Conservation (phyloP, 2,888 invertebrate species). For the Theodoxus fluviatilis region DNA sequence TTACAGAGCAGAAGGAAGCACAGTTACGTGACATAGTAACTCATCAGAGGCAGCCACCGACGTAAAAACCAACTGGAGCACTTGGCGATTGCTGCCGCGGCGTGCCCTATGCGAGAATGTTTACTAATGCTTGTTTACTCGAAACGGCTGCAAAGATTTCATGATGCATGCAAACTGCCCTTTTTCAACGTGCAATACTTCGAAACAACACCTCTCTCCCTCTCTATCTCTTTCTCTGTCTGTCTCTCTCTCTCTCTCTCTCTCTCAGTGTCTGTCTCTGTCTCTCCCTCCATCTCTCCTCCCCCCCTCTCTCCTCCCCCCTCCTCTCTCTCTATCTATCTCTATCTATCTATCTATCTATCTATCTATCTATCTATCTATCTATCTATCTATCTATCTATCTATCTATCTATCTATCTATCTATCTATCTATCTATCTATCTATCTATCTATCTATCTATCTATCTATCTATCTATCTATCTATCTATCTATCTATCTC, state of each 20-base stretch:
- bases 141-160: no score
- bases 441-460: not conserved
- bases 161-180: no score
- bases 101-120: no score
- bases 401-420: constrained; percentile 5
- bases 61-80: no score
- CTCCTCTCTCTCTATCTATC: constrained; percentile 5
- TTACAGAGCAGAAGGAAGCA: no score
- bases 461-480: not conserved
- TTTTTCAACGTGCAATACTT: no score
- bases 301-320: not conserved
- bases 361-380: not conserved
- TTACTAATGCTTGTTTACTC: no score
- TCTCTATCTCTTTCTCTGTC: constrained; percentile 2
- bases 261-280: not conserved
- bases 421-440: not conserved
- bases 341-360: not conserved
- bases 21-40: no score
- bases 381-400: constrained; percentile 7
- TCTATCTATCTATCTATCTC: not conserved
- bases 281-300: constrained; percentile 3
- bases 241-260: not conserved
- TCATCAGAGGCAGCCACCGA: no score
- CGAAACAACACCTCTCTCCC: no score
- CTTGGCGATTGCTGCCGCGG: no score